Conservation (phyloP, 2,113 vertebrate genomes). For the Amblyornis subalaris region DNA sequence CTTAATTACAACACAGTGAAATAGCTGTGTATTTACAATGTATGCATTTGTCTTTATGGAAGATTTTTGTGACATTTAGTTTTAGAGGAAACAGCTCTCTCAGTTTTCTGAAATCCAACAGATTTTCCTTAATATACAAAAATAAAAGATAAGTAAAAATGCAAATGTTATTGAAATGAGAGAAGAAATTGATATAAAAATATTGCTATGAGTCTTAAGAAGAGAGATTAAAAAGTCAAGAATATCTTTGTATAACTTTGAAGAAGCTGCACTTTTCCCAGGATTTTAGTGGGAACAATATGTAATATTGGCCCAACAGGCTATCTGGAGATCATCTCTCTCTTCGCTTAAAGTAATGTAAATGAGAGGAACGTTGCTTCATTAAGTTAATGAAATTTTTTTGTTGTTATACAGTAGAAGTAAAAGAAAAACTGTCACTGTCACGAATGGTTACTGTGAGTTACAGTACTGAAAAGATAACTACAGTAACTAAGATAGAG, state of each 20-base stretch:
- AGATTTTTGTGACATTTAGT: background rate
- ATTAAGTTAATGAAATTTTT: background rate
- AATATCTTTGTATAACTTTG: background rate
- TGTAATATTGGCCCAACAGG: rapidly evolving
- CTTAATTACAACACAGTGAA: background rate
- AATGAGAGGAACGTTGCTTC: background rate
- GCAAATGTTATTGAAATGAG: background rate
- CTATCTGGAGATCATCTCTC: background rate
- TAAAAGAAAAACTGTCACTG: background rate
- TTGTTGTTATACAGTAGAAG: background rate
- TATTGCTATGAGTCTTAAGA: background rate
- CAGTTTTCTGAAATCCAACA: background rate
- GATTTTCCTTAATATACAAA: background rate
- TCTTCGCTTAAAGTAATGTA: background rate
- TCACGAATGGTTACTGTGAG: background rate
- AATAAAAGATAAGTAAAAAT: background rate
- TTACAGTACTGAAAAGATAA: background rate
- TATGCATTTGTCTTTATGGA: background rate
- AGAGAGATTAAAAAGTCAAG: background rate
- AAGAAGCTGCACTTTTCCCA: background rate
- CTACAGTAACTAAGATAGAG: background rate
- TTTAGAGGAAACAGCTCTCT: background rate
- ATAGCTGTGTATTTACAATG: background rate
- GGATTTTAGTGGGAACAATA: background rate
- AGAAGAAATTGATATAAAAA: background rate